Evolutionary conservation across 2,888 invertebrate genomes (phyloP), one percentile per base, ranked within the genome.

Genomic region (Eupithecia tripunctaria): DNA sequence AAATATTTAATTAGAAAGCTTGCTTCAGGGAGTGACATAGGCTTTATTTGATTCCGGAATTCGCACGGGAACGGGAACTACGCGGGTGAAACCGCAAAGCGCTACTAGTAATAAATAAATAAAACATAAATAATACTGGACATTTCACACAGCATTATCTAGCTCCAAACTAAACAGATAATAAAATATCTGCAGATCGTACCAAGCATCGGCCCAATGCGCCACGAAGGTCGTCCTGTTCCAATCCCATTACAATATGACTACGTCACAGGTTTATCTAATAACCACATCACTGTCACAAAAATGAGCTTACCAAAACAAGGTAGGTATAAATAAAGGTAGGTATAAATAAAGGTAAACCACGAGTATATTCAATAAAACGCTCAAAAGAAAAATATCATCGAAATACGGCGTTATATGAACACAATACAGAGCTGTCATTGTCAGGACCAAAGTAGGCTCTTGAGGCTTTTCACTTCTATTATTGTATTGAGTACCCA

Each of bases 401-500:
- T 63, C 32, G 27, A 67, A 70, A 60, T 70, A 56, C 60, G 60
- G 29, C 21, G 25, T 64, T 64, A 70, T 73, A 59, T 41, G 68
- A 51, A 62, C 63, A 72, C 67, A 74, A 73, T 73, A 73, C 51
- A 41, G 27, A 38, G 67, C 67, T 77, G 74, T 73, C 73, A 68
- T 66, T 71, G 74, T 70, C 76, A 77, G 75, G 32, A n/a, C 21
- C 21, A 14, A 74, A 56, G 68, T 66, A 67, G 65, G 74, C 66
- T 69, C 71, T 69, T 38, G 73, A 71, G 63, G 77, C 69, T 67
- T 56, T 71, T 43, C 60, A 66, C 69, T 72, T 67, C 63, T 68
- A 72, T 77, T 73, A 75, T 73, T 75, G 70, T 75, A 77, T 77
- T 73, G 70, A 71, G 71, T 70, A 71, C 67, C 65, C 29, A 14